Evolutionary conservation across 2,797 vertebrate genomes (phyloP).

Genomic region (Cyprinodon diabolis): DNA sequence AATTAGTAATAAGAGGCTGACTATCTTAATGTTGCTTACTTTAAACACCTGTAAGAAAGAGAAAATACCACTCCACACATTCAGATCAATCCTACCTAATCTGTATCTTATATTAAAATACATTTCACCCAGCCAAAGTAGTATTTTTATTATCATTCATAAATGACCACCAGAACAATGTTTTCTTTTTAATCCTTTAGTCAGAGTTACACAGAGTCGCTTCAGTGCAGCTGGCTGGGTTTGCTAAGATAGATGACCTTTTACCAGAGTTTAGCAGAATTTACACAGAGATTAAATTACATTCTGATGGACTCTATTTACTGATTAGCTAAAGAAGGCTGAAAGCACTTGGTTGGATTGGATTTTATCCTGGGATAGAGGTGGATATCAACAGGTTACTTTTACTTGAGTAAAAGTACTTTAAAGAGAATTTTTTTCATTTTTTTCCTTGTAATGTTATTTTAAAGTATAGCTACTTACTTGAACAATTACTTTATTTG

Average conservation of each 20-base stretch:
- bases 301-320: background rate
- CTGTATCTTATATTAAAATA: background rate
- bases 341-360: background rate
- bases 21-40: background rate
- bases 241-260: no score
- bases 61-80: background rate
- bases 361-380: background rate
- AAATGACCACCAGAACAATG: background rate
- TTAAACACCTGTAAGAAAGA: background rate
- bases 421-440: background rate
- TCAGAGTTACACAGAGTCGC: background rate
- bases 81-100: background rate
- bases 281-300: background rate
- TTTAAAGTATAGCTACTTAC: background rate
- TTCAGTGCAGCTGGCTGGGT: background rate
- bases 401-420: background rate
- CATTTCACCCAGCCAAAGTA: background rate
- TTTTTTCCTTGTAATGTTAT: background rate
- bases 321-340: background rate
- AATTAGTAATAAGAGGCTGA: background rate
- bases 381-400: no score
- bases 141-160: background rate
- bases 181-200: background rate
- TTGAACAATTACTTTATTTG: background rate
- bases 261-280: no score